Conservation (phyloP, 2,113 vertebrate genomes). For the Tricholaema leucomelas region DNA sequence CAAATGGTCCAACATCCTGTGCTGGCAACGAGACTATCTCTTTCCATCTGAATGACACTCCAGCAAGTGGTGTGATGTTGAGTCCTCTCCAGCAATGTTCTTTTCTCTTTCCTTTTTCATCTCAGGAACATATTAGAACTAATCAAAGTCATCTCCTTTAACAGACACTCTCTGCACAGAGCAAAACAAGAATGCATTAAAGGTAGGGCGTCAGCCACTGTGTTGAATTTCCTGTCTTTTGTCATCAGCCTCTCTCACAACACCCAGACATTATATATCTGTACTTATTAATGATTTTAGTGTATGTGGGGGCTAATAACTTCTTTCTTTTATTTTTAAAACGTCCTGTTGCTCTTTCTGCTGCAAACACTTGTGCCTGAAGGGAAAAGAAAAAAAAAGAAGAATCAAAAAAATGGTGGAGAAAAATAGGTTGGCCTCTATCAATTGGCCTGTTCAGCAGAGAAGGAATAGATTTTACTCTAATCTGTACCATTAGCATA, state of each 20-base stretch:
- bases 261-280: neutral
- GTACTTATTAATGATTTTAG: slow-evolving; percentile 37
- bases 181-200: neutral
- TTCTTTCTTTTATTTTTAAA: neutral
- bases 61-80: neutral
- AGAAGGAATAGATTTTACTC: slow-evolving; percentile 75
- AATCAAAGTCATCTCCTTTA: neutral
- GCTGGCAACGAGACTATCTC: neutral
- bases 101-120: neutral
- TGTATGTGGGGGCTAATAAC: neutral
- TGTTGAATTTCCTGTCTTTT: slow-evolving; percentile 44
- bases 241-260: neutral
- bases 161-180: neutral
- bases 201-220: neutral
- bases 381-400: slow-evolving; percentile 51
- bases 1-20: neutral
- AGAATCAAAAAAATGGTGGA: slow-evolving; percentile 28
- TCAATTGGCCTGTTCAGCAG: slow-evolving; percentile 71
- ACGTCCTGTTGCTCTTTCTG: slow-evolving; percentile 38
- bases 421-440: slow-evolving; percentile 71
- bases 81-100: neutral
- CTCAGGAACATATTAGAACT: neutral
- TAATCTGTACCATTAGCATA: slow-evolving; percentile 82
- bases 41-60: neutral
- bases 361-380: slow-evolving; percentile 38